Base-by-base conservation (phyloP, 2,113 vertebrate genomes). In the Austrofundulus limnaeus region DNA sequence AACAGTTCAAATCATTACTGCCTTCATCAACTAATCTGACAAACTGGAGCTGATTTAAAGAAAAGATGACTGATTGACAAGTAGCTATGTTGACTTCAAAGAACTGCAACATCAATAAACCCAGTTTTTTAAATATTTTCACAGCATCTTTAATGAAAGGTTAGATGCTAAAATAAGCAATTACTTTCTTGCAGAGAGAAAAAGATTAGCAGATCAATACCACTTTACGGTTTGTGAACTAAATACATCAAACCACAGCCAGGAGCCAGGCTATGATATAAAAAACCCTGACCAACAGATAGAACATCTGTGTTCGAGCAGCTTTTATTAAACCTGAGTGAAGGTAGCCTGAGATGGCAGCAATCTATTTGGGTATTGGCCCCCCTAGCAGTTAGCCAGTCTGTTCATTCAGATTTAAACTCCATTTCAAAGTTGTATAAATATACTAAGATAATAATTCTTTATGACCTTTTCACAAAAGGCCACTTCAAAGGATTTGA, bases 221-320 rank as follows among this genome's bases (percentile, higher is more conserved):
- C 9, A 48, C 52, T 63, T 23, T 34, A 46, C 38, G n/a, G 5
- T 48, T 42, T 9, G 13, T 34, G 47, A 48, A 62, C 25, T 13
- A 43, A 52, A 28, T 25, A 52, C 57, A 47, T 46, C 43, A 58
- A 59, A 17, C 12, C 31, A 47, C 48, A 53, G 37, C 14, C 52
- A 39, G 16, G 31, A 52, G 53, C 12, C 20, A 34, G 21, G 17
- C 23, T 19, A 14, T 21, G 2, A 55, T 20, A 34, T 38, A 42
- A 23, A 50, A 61, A 31, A 14, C 8, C 17, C 12, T 48, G 16
- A 21, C 31, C 41, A 55, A n/a, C 34, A 48, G 19, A 17, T 42
- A 20, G 19, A 37, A 34, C 13, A 10, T 11, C 20, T 57, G 12
- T 17, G 23, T 24, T 15, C 16, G 5, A 43, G 21, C 39, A 39